Evolutionary conservation across 2,888 invertebrate species (phyloP).

Genomic region (Drosophila flavopinicola): DNA sequence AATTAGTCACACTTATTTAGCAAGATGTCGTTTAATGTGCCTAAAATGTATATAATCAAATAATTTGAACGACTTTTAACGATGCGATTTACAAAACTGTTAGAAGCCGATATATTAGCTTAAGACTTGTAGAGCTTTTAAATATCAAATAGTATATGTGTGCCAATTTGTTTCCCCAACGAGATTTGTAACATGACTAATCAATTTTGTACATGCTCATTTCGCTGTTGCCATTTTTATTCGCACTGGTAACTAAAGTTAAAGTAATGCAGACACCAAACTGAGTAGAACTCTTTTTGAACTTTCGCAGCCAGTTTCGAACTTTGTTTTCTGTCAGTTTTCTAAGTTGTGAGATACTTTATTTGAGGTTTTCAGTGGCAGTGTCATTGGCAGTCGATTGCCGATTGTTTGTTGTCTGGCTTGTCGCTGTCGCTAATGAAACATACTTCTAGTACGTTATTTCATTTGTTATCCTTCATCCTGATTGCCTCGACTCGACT

Average conservation of each 20-base stretch:
- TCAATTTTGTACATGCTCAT: no score
- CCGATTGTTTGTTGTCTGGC: conserved; percentile 57
- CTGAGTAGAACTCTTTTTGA: not conserved
- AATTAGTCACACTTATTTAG: no score
- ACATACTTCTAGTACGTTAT: conserved; percentile 71
- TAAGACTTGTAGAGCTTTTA: no score
- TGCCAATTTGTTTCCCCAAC: no score
- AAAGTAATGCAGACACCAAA: not conserved
- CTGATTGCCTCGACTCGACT: conserved; percentile 24
- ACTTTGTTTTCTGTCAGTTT: conserved; percentile 11
- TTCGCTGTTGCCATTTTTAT: not conserved
- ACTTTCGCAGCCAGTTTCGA: not conserved
- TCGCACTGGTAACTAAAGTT: not conserved
- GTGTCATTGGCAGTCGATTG: conserved; percentile 61
- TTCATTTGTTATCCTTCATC: conserved; percentile 66
- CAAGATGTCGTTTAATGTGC: no score
- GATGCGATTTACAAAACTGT: no score
- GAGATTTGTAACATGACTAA: no score
- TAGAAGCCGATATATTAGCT: no score
- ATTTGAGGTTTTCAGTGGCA: conserved; percentile 44
- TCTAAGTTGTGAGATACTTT: conserved; percentile 39
- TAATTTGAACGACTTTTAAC: no score
- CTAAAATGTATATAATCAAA: no score
- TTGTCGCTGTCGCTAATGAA: conserved; percentile 70
- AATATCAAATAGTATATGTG: no score